Evolutionary conservation across 2,113 vertebrate genomes (phyloP).

Genomic region (Beaufortia kweichowensis): DNA sequence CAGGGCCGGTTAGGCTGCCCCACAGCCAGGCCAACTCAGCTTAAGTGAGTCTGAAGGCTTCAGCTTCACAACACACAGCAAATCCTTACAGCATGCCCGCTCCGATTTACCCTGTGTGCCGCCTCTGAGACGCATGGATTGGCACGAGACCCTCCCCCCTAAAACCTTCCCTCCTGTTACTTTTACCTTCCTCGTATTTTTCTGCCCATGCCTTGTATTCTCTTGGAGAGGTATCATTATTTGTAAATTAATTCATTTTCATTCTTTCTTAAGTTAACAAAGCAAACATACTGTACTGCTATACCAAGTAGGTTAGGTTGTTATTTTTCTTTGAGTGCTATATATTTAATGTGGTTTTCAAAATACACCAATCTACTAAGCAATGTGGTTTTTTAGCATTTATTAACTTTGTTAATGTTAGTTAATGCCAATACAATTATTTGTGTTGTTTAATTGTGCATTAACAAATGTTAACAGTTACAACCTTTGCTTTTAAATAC

Average conservation of each 20-base stretch:
- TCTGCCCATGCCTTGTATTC: slow-evolving; percentile 20
- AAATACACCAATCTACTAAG: too few relatives aligned
- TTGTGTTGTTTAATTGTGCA: too few relatives aligned
- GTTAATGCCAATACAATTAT: too few relatives aligned
- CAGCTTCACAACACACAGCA: slow-evolving; percentile 37
- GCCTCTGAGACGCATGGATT: neutral
- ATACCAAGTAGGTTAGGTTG: too few relatives aligned
- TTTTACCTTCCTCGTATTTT: neutral
- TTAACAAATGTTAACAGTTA: too few relatives aligned
- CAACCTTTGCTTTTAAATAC: too few relatives aligned
- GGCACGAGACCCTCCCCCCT: neutral
- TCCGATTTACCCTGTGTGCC: slow-evolving; percentile 18
- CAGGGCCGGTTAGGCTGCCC: slow-evolving; percentile 14
- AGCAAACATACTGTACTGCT: neutral
- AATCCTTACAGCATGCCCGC: slow-evolving; percentile 28
- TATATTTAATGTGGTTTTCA: too few relatives aligned
- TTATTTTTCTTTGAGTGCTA: too few relatives aligned
- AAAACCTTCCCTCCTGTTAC: slow-evolving; percentile 4
- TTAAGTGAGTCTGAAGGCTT: slow-evolving; percentile 38
- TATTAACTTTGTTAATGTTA: too few relatives aligned
- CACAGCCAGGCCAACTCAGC: slow-evolving; percentile 39
- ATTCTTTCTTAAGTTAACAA: neutral
- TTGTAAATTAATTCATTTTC: neutral
- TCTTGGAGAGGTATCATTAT: neutral
- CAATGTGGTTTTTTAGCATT: too few relatives aligned